A percentile compares a stretch with the other conserved stretches of the same genome.
phyloP scores from a whole-genome alignment of 2,888 invertebrate genomes.

The Lysandra coridon region DNA sequence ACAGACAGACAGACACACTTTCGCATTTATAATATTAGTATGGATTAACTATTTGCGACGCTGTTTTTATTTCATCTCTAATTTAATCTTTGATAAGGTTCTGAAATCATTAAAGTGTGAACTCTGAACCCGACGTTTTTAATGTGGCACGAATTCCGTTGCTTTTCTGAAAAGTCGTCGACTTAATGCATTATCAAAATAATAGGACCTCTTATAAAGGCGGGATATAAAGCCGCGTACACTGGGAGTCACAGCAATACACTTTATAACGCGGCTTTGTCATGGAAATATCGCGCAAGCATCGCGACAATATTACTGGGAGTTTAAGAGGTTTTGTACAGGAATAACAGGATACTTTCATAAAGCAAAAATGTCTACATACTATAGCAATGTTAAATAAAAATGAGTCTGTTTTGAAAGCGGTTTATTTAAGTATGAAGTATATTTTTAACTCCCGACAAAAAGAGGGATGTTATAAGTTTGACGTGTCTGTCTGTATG shows the following conservation, averaged over 20 bases:
- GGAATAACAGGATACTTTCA: not conserved
- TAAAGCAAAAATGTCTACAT: not conserved
- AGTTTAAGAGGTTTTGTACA: slow-evolving; percentile 11
- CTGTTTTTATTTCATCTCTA: not conserved
- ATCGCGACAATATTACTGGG: not conserved
- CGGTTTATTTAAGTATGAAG: too few species aligned
- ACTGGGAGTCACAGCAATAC: not conserved
- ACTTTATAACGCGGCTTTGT: slow-evolving; percentile 16
- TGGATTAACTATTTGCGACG: not conserved
- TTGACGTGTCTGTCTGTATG: too few species aligned
- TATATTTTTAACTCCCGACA: too few species aligned
- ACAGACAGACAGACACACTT: too few species aligned
- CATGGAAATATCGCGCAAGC: slow-evolving; percentile 10
- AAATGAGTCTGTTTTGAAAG: too few species aligned
- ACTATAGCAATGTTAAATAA: too few species aligned
- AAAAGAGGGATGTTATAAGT: too few species aligned
- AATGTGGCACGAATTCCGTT: not conserved
- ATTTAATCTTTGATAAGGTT: not conserved
- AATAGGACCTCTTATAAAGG: not conserved
- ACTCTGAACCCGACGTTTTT: not conserved
- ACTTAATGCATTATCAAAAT: slow-evolving; percentile 11
- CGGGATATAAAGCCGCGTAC: not conserved
- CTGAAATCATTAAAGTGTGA: not conserved
- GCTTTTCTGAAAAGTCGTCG: not conserved
- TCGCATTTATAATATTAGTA: too few species aligned